phyloP scores from a whole-genome alignment of 2,888 invertebrate genomes.

The Philonicus albiceps region DNA sequence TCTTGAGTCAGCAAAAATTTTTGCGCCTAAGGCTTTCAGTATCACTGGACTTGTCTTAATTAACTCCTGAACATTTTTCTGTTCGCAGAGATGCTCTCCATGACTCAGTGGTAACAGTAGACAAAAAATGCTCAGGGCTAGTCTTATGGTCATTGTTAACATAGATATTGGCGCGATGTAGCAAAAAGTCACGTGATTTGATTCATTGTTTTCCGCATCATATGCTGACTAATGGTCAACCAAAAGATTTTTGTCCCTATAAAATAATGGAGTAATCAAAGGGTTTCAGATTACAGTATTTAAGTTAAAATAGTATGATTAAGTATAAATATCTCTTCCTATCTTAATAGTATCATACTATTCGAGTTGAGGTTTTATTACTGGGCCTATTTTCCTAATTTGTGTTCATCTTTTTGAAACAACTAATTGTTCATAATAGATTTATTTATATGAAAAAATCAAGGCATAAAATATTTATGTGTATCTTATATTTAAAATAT shows the following conservation, averaged over 20 bases:
- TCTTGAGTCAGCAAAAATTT: constrained; percentile 59
- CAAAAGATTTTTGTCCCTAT: background rate
- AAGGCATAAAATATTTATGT: too few relatives aligned
- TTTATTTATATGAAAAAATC: too few relatives aligned
- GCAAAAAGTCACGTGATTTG: constrained; percentile 33
- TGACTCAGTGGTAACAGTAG: constrained; percentile 18
- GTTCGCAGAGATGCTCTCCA: constrained; percentile 54
- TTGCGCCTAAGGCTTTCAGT: constrained; percentile 61
- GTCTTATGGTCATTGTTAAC: constrained; percentile 44
- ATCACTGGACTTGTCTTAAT: constrained; percentile 63
- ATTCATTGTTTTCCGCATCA: constrained; percentile 12
- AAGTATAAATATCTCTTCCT: too few relatives aligned
- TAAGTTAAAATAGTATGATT: background rate
- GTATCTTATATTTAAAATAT: background rate
- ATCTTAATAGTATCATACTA: too few relatives aligned
- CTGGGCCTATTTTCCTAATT: too few relatives aligned
- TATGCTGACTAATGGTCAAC: background rate
- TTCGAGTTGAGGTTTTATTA: too few relatives aligned
- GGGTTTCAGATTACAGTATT: background rate
- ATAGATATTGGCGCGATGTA: background rate
- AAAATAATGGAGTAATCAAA: background rate
- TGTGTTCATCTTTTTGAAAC: too few relatives aligned
- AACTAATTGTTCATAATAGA: too few relatives aligned
- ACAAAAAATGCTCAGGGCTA: constrained; percentile 41
- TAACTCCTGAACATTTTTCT: constrained; percentile 60